Percentiles rank a stretch among this genome's conserved stretches.
These are phyloP conservation scores for Rutpela maculata DNA, from an alignment of 2,888 invertebrate species.

Conservation along the genomic window DNA sequence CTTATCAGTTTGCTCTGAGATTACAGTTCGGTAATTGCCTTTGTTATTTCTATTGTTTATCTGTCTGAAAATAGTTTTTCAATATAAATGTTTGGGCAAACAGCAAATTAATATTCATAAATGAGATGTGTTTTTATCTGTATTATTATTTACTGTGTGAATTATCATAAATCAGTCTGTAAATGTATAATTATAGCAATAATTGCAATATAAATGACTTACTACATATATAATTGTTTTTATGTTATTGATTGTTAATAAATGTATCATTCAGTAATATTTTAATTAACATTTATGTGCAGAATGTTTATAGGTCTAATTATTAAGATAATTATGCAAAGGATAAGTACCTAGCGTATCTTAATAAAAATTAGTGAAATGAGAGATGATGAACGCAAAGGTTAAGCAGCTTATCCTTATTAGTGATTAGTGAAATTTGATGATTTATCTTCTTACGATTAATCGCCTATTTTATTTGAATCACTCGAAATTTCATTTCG, in stretches of 20 bases:
- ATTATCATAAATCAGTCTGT: not conserved
- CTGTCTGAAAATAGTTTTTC: not conserved
- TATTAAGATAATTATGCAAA: not conserved
- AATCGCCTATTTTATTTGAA: no score
- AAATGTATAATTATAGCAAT: not conserved
- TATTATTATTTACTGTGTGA: not conserved
- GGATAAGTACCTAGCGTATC: not conserved
- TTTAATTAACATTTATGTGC: not conserved
- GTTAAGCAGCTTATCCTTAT: no score
- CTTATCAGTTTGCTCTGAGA: not conserved
- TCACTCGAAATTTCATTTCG: no score
- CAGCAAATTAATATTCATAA: not conserved
- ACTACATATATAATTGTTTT: not conserved
- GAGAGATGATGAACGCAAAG: no score
- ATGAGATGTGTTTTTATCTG: not conserved
- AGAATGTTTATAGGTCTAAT: no score
- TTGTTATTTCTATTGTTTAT: not conserved
- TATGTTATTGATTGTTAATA: not conserved
- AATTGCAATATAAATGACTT: not conserved
- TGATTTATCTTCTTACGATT: no score
- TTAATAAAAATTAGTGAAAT: no score
- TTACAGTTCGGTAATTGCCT: not conserved
- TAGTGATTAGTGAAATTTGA: no score
- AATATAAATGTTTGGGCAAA: not conserved
- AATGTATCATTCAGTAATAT: not conserved